Conservation (phyloP, 2,888 invertebrate genomes). For the Tolmerus cingulatus region DNA sequence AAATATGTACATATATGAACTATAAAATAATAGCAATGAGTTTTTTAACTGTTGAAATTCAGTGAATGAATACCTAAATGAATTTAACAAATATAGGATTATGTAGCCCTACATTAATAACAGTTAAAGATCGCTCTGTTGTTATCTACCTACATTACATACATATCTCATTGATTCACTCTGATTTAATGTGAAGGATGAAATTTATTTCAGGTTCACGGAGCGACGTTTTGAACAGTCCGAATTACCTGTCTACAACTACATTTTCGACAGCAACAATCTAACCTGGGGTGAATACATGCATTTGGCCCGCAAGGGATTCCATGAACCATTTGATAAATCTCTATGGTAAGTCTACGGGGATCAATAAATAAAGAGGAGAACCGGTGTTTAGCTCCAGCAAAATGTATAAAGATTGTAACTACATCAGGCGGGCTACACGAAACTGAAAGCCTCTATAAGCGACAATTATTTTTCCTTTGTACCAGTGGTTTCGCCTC, state of each 20-base stretch:
- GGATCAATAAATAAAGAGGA: conserved; percentile 42
- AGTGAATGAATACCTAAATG: neutral
- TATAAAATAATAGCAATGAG: too few species aligned
- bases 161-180: neutral
- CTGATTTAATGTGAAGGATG: neutral
- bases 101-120: neutral
- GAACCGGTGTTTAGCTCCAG: neutral
- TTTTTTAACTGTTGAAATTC: neutral
- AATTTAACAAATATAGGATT: neutral
- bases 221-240: conserved; percentile 51
- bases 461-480: conserved; percentile 27
- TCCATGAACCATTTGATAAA: conserved; percentile 63
- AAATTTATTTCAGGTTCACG: conserved; percentile 52
- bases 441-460: neutral
- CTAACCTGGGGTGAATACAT: conserved; percentile 64
- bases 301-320: conserved; percentile 61
- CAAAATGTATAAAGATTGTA: neutral
- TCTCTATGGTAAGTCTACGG: conserved; percentile 59
- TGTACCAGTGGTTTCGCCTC: neutral
- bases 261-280: conserved; percentile 62
- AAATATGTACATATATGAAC: too few species aligned
- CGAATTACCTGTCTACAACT: conserved; percentile 64
- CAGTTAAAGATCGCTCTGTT: neutral
- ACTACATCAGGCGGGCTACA: neutral
- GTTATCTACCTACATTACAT: neutral